phyloP scores from a whole-genome alignment of 2,797 vertebrate species.

The Peromyscus eremicus region DNA sequence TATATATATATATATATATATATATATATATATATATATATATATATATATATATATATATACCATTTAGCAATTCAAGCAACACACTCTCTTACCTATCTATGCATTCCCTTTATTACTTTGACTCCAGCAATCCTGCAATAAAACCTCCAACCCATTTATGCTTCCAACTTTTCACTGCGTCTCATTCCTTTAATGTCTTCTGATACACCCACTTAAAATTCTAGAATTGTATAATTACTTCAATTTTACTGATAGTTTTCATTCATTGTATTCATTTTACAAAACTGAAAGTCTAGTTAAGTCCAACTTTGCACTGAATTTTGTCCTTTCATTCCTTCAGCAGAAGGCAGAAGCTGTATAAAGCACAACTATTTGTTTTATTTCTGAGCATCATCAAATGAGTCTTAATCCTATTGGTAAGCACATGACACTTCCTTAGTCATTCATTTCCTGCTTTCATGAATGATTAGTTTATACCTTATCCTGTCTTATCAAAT shows the following conservation, averaged over 20 bases:
- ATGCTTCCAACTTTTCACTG: constrained; percentile 28
- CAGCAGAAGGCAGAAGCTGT: not conserved
- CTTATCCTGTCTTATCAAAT: not conserved
- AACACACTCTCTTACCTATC: not conserved
- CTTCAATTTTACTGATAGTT: constrained; percentile 32
- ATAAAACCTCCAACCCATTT: constrained; percentile 4
- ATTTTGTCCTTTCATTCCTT: constrained; percentile 44
- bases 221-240: constrained; percentile 43
- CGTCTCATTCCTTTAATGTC: not conserved
- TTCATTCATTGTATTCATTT: constrained; percentile 27
- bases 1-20: too few relatives aligned
- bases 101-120: constrained; percentile 28
- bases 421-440: not conserved
- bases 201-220: not conserved
- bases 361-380: constrained; percentile 40
- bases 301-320: constrained; percentile 56
- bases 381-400: constrained; percentile 61
- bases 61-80: too few relatives aligned
- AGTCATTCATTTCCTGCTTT: constrained; percentile 52
- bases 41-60: too few relatives aligned
- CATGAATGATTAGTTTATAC: constrained; percentile 24
- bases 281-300: constrained; percentile 22
- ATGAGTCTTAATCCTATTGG: not conserved
- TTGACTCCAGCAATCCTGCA: constrained; percentile 28
- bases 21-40: too few relatives aligned